These are phyloP conservation scores for Cremastinae sp. DNA, from an alignment of 2,888 invertebrate species.

Conservation along the genomic window DNA sequence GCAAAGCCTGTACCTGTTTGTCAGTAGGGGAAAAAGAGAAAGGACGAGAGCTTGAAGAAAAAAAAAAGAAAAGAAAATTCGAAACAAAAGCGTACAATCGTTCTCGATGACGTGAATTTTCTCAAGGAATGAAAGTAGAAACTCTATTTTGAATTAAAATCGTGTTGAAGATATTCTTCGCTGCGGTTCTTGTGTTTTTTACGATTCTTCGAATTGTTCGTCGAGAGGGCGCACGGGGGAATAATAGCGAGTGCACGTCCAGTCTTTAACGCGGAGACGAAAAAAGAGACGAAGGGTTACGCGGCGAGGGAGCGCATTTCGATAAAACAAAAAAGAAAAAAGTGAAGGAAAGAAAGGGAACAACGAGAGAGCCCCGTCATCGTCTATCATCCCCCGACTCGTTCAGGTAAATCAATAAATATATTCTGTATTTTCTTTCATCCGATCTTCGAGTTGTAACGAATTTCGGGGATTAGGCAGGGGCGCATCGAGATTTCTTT, in stretches of 20 bases:
- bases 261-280: background rate
- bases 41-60: no score
- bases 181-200: conserved; percentile 4
- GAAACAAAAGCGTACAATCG: background rate
- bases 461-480: no score
- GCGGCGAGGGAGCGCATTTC: background rate
- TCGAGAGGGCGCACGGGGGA: background rate
- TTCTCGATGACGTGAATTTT: background rate
- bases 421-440: conserved; percentile 20
- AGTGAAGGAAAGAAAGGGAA: conserved; percentile 13
- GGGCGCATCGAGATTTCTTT: no score
- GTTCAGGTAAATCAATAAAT: conserved; percentile 73
- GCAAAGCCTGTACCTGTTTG: background rate
- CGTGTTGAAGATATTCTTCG: background rate
- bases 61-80: no score
- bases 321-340: background rate
- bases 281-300: background rate
- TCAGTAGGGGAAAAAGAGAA: background rate
- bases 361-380: conserved; percentile 44
- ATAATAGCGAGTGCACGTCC: conserved; percentile 1
- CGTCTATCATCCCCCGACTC: conserved; percentile 63
- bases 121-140: background rate
- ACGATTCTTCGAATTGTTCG: conserved; percentile 2
- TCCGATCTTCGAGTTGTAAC: no score
- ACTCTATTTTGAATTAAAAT: conserved; percentile 25